Evolutionary conservation across 2,888 invertebrate genomes (phyloP), one percentile per base, ranked within the genome.

Genomic region (Euspilapteryx auroguttella): DNA sequence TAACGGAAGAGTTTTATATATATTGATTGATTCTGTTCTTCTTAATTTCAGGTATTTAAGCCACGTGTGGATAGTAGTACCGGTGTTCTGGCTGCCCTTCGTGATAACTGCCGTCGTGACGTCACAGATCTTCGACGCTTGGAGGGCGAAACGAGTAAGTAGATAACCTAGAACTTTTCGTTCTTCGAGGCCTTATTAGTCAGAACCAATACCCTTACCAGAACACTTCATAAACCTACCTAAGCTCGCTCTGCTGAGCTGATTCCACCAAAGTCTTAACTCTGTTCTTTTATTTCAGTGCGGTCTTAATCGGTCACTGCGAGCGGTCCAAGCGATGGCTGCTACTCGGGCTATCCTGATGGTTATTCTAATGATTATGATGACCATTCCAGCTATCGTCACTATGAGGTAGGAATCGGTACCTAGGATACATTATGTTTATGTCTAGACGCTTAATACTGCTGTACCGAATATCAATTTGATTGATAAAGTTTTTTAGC

Each of bases 71-170:
- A 29, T 68, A 1, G 59, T 64, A 21, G 57, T 61, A 0, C 59
- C 71, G 0, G 14, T 59, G 8, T 69, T 49, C 39, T 69, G 69
- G 63, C n/a, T 61, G 3, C 71, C 71, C 1, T 69, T 51, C 29
- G 9, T 55, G 1, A 26, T 64, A 0, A 44, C 41, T 0, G 47
- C 53, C 0, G 38, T 58, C 0, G 32, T 38, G 0, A 38, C 38
- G 0, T 49, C 68, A 0, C 55, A 69, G 4, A 25, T 28, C 0
- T 58, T 41, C 34, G 71, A 71, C 33, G 38, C 43, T 0, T 62
- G 33, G 32, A 36, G 34, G 11, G 58, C 41, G 3, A 50, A 47
- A 3, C 55, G 44, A 47, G 68, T 66, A 36, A 30, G 12, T 12
- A 6, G 24, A 24, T n/a, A 5, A n/a, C n/a, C n/a, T n/a, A n/a